These are phyloP conservation scores for Chrysogorgia sp. DNA, from an alignment of 92 coral and sea anemone genomes.

Conservation along the genomic window DNA sequence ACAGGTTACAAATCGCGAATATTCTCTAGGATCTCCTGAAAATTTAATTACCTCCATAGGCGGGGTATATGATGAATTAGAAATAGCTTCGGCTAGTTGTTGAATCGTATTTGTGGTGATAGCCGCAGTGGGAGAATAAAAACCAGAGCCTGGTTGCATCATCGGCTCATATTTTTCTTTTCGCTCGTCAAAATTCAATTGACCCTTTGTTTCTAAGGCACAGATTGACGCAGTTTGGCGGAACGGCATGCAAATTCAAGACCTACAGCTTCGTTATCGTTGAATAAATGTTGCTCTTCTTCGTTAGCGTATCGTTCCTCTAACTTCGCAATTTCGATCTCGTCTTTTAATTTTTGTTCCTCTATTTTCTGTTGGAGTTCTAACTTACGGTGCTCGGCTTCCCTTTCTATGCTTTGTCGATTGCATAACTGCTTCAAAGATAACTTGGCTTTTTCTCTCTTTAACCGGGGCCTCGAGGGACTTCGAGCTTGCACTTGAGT, in stretches of 20 bases:
- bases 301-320: constrained; percentile 6
- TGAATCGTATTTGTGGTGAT: no score
- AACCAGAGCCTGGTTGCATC: no score
- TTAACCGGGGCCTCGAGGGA: not conserved
- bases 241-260: not conserved
- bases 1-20: no score
- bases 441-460: not conserved
- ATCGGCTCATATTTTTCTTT: constrained; percentile 1
- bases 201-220: not conserved
- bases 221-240: not conserved
- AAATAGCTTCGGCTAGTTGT: not conserved
- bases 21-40: no score
- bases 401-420: not conserved
- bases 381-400: no score
- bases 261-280: not conserved
- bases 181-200: not conserved
- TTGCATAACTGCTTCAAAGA: no score
- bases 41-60: not conserved
- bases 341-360: not conserved
- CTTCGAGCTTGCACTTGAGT: not conserved
- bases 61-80: constrained; percentile 4
- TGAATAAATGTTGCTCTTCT: not conserved
- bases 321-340: not conserved
- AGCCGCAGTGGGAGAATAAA: no score
- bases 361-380: not conserved